Base-by-base conservation (phyloP, 1,140 invertebrate genomes). In the Samia ricini region DNA sequence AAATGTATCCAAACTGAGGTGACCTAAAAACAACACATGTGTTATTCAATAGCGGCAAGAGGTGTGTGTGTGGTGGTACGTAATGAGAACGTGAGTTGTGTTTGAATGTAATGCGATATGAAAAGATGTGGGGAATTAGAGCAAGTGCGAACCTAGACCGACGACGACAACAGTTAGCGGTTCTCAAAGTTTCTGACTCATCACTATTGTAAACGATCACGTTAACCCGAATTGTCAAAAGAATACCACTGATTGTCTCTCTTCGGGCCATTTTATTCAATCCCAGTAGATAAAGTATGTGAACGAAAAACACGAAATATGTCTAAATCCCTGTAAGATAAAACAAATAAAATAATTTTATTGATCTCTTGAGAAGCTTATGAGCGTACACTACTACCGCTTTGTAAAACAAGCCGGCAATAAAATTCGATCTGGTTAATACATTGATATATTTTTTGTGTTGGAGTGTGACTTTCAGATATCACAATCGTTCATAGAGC, bases 111-210 rank as follows among this genome's bases (percentile, higher is more conserved):
- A 79, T 75, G 71, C 72, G 72, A 83, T 82, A 74, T 74, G 68
- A 76, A 77, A 78, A 76, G 62, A 88, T 85, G 77, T 88, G 69
- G 82, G 79, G 72, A 82, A 86, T 79, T 74, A 72, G 85, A 81
- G 69, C 82, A 76, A 72, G 61, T 71, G 69, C 50, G 66, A 77
- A 84, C 80, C 72, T 79, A 86, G 72, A 71, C 68, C 68, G 74
- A 73, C 74, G 21, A 85, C 68, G 74, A 73, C 74, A 26, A 85
- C 82, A 79, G 81, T 85, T 83, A 84, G 72, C 67, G 69, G 69
- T 76, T 76, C 76, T 68, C 8, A 52, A 52, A 52, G 51, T 22
- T 12, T 55, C 48, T 83, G 79, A 83, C 64, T 87, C 80, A 84
- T 72, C 77, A 72, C 58, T 66, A 68, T n/a, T n/a, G 68, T 72